These are phyloP conservation scores for Magallana angulata DNA, from an alignment of 1,140 invertebrate species.

Conservation along the genomic window DNA sequence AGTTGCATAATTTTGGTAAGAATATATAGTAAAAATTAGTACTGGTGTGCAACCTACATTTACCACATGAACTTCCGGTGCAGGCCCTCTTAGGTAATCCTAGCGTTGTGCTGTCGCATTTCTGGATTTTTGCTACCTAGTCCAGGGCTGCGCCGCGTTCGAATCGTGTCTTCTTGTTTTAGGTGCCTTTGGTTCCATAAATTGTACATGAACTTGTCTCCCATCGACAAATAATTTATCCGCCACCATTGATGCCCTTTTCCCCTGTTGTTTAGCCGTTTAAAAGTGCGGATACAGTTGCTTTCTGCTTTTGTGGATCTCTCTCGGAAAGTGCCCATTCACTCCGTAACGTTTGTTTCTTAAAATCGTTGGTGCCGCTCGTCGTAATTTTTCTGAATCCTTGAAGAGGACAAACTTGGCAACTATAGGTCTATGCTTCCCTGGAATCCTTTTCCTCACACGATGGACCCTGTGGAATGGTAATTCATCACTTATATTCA, in stretches of 20 bases:
- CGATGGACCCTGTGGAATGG: background rate
- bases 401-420: conserved; percentile 1
- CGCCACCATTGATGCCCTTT: background rate
- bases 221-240: background rate
- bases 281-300: background rate
- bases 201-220: background rate
- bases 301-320: background rate
- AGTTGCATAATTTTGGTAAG: too few relatives aligned
- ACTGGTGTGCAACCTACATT: too few relatives aligned
- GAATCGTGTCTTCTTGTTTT: too few relatives aligned
- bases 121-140: too few relatives aligned
- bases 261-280: background rate
- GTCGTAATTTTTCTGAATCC: background rate
- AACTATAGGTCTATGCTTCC: background rate
- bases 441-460: background rate
- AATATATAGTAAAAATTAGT: too few relatives aligned
- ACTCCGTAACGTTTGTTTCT: background rate
- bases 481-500: background rate
- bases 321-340: background rate
- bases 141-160: too few relatives aligned
- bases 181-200: background rate
- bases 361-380: background rate
- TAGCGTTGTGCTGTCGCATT: too few relatives aligned
- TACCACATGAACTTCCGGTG: too few relatives aligned
- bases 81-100: too few relatives aligned